Conservation (phyloP, 2,888 invertebrate species). For the Brassicogethes aeneus region DNA sequence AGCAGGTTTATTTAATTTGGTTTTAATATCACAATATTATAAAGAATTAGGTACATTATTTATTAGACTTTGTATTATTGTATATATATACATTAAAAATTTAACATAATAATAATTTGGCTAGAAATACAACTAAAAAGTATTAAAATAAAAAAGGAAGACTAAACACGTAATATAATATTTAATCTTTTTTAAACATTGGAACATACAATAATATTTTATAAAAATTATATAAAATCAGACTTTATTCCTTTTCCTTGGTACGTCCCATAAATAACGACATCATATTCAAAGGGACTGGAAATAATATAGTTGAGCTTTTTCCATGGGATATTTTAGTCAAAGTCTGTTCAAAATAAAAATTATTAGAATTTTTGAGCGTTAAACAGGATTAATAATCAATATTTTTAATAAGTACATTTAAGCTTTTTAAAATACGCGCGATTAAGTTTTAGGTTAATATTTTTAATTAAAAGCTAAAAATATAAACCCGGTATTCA, state of each 20-base stretch:
- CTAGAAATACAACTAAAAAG: too few species aligned
- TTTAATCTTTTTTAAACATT: too few species aligned
- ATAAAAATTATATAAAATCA: not conserved
- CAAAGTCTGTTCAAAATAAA: slow-evolving; percentile 19
- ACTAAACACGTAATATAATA: too few species aligned
- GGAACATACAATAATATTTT: too few species aligned
- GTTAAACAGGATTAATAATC: not conserved
- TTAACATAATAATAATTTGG: too few species aligned
- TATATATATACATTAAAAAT: too few species aligned
- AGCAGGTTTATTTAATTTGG: too few species aligned
- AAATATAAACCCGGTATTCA: not conserved
- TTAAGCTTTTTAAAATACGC: not conserved
- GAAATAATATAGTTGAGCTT: slow-evolving; percentile 25
- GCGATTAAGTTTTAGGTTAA: not conserved
- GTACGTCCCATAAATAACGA: slow-evolving; percentile 1
- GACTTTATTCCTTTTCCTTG: not conserved
- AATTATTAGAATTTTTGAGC: slow-evolving; percentile 1
- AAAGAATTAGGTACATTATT: too few species aligned
- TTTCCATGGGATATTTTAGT: slow-evolving; percentile 23
- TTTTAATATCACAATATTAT: too few species aligned
- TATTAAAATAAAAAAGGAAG: too few species aligned
- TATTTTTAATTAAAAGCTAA: not conserved
- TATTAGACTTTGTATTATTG: too few species aligned
- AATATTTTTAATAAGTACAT: not conserved
- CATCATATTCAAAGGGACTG: slow-evolving; percentile 21